Conservation (phyloP, 92 coral and sea anemone genomes). For the Blastomussa wellsi region DNA sequence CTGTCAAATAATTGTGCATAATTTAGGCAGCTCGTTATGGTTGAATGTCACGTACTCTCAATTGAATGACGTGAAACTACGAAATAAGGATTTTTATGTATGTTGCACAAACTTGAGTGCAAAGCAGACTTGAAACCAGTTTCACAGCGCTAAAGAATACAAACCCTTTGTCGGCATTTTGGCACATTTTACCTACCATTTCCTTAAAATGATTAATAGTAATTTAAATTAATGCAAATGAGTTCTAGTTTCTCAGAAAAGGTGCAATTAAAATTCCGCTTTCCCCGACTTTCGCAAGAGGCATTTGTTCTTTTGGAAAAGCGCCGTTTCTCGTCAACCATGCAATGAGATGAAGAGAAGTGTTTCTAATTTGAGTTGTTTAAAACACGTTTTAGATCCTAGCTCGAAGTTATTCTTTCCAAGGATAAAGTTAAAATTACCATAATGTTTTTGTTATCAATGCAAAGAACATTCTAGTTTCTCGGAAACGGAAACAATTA, state of each 20-base stretch:
- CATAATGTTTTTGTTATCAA: neutral
- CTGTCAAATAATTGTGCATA: neutral
- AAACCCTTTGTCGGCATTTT: neutral
- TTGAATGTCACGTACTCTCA: neutral
- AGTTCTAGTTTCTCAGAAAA: slow-evolving; percentile 10
- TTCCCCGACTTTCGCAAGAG: too few relatives aligned
- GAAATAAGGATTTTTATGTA: neutral
- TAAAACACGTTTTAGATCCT: neutral
- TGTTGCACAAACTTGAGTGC: neutral
- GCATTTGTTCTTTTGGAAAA: neutral
- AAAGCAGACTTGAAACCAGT: too few relatives aligned
- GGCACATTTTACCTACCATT: neutral
- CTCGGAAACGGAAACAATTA: slow-evolving; percentile 22
- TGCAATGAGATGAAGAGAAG: neutral
- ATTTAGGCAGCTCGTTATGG: neutral
- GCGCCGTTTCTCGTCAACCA: neutral
- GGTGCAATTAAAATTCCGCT: neutral
- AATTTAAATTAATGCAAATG: neutral
- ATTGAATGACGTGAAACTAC: neutral
- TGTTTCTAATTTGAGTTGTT: neutral
- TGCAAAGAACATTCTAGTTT: neutral
- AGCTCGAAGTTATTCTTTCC: neutral
- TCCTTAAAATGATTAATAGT: neutral
- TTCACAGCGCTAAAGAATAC: neutral
- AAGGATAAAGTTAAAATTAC: neutral